A percentile compares a stretch with the other conserved stretches of the same genome.
Evolutionary conservation across 2,113 vertebrate species (phyloP).

Genomic region (Peromyscus californicus): DNA sequence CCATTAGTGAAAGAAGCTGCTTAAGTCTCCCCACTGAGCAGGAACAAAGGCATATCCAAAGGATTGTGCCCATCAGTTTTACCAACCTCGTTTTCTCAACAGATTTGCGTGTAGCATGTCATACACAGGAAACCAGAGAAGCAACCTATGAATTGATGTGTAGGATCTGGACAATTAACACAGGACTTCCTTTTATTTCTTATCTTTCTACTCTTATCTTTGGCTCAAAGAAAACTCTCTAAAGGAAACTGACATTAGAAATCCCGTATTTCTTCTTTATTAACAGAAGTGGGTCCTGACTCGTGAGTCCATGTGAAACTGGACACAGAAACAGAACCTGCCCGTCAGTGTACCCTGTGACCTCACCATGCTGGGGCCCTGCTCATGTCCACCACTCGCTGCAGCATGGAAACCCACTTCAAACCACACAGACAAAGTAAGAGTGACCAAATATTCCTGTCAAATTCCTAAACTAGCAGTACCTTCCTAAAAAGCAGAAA

Average conservation of each 20-base stretch:
- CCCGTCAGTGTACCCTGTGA: background rate
- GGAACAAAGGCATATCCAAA: background rate
- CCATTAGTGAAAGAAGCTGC: no score
- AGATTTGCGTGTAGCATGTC: rapidly evolving
- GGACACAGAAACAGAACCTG: background rate
- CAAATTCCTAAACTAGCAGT: background rate
- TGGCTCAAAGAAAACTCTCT: background rate
- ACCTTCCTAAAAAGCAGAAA: background rate
- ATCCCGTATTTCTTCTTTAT: background rate
- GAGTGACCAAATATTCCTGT: background rate
- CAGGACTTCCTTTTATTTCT: background rate
- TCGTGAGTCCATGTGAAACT: background rate
- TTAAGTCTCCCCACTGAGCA: background rate
- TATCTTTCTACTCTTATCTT: background rate
- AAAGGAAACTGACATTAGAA: background rate
- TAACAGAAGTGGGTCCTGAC: background rate
- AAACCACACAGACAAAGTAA: background rate
- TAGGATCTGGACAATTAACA: background rate
- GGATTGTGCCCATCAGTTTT: background rate
- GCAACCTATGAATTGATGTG: background rate
- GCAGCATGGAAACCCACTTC: background rate
- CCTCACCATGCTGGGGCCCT: background rate
- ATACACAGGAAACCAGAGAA: rapidly evolving
- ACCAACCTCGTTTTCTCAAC: background rate
- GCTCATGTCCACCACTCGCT: background rate